These are phyloP conservation scores for Lagorchestes hirsutus DNA, from an alignment of 2,797 vertebrate genomes.

Conservation along the genomic window DNA sequence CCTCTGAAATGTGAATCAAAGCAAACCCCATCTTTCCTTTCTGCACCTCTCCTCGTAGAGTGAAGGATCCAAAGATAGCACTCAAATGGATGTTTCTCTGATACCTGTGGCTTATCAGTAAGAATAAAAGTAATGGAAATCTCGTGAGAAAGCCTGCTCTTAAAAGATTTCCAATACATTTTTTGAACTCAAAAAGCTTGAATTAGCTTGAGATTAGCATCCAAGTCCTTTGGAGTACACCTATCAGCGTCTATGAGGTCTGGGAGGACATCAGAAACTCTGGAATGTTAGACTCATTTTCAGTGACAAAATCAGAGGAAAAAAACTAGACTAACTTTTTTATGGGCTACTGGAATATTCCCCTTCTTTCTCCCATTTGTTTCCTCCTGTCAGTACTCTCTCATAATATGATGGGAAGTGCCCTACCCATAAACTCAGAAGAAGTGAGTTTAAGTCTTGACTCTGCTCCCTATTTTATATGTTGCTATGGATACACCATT, in stretches of 20 bases:
- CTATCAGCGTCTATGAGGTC: constrained; percentile 59
- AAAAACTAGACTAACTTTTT: constrained; percentile 22
- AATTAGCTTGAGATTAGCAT: constrained; percentile 81
- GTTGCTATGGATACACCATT: neutral
- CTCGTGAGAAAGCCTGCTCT: constrained; percentile 76
- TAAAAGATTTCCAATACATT: constrained; percentile 80
- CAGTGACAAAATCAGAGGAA: constrained; percentile 9
- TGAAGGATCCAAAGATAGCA: constrained; percentile 80
- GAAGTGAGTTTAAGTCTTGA: neutral
- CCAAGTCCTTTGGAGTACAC: constrained; percentile 69
- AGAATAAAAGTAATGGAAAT: constrained; percentile 80
- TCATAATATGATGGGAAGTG: constrained; percentile 5
- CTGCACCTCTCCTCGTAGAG: constrained; percentile 70
- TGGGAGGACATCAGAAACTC: constrained; percentile 35
- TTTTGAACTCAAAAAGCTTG: constrained; percentile 75
- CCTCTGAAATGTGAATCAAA: constrained; percentile 76
- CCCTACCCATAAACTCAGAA: neutral
- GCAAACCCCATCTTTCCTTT: constrained; percentile 68
- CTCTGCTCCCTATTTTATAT: neutral
- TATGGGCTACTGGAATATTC: neutral
- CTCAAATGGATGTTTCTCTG: constrained; percentile 77
- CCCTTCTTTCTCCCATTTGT: constrained; percentile 8
- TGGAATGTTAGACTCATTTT: constrained; percentile 52
- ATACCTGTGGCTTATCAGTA: constrained; percentile 82
- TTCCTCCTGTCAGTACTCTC: neutral